Evolutionary conservation across 2,113 vertebrate species (phyloP).

Genomic region (Lycaon pictus): DNA sequence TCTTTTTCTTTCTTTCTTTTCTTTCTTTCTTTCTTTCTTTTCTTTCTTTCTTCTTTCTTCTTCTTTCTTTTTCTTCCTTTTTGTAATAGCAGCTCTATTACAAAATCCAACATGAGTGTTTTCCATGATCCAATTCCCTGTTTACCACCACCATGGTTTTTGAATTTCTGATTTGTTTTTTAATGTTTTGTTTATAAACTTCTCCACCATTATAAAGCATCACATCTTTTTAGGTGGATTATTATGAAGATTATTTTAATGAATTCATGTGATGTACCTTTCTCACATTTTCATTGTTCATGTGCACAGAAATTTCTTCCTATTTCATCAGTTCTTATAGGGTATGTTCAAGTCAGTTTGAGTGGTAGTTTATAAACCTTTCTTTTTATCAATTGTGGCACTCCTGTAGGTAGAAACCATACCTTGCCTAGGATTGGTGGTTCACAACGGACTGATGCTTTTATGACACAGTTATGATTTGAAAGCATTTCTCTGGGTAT

Average conservation of each 20-base stretch:
- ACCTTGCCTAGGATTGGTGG: neutral
- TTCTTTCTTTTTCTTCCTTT: too few relatives aligned
- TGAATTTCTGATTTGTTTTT: neutral
- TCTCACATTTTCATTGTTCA: neutral
- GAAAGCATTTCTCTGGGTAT: neutral
- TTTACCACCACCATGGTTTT: neutral
- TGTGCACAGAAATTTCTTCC: neutral
- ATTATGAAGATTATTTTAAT: constrained; percentile 46
- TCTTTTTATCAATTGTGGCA: neutral
- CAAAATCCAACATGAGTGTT: neutral
- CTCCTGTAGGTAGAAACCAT: neutral
- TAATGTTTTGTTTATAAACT: neutral
- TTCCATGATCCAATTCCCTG: neutral
- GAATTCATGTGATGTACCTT: neutral
- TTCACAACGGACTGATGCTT: neutral
- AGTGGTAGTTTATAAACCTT: neutral
- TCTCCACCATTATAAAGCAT: neutral
- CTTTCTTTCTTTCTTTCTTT: neutral
- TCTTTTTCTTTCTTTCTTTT: neutral
- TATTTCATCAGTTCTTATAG: neutral
- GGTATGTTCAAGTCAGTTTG: neutral
- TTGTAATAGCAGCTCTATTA: neutral
- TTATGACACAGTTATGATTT: neutral
- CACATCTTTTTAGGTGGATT: neutral
- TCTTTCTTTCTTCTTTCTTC: neutral